Conservation (phyloP, 2,888 invertebrate species). For the Lycia hirtaria region DNA sequence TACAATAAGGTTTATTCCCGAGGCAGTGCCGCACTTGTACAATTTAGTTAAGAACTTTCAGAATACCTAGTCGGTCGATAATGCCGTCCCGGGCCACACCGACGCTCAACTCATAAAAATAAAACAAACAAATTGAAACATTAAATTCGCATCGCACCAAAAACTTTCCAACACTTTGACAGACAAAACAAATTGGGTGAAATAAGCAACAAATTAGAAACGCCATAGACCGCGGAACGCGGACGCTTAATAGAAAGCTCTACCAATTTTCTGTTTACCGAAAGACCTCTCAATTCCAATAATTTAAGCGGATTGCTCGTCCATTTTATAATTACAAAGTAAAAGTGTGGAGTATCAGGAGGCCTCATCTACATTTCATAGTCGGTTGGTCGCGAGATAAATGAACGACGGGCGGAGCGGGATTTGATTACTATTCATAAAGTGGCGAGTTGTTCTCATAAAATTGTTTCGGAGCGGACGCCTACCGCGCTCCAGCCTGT, state of each 20-base stretch:
- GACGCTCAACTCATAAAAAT: conserved; percentile 25
- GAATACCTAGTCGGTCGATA: conserved; percentile 54
- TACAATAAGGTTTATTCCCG: conserved; percentile 64
- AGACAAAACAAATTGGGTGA: conserved; percentile 27
- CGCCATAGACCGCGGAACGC: conserved; percentile 21
- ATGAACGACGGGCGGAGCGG: conserved; percentile 59
- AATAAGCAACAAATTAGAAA: conserved; percentile 26
- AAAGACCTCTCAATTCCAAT: conserved; percentile 36
- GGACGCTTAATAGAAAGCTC: conserved; percentile 15
- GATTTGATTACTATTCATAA: conserved; percentile 77
- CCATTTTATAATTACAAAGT: conserved; percentile 62
- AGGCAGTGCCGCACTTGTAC: conserved; percentile 51
- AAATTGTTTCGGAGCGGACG: conserved; percentile 56
- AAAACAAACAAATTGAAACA: conserved; percentile 30
- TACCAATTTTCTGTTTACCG: conserved; percentile 28
- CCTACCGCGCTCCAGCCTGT: conserved; percentile 10
- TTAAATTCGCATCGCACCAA: conserved; percentile 31
- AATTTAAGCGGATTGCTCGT: conserved; percentile 54
- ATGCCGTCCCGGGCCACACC: conserved; percentile 24
- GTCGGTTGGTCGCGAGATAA: conserved; percentile 64
- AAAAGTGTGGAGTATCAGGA: conserved; percentile 65
- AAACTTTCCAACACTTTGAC: conserved; percentile 26
- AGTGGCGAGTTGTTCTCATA: conserved; percentile 63
- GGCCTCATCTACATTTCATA: conserved; percentile 75
- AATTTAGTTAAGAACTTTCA: conserved; percentile 64